Conservation (phyloP, 1,140 invertebrate genomes). For the Ectropis grisescens region DNA sequence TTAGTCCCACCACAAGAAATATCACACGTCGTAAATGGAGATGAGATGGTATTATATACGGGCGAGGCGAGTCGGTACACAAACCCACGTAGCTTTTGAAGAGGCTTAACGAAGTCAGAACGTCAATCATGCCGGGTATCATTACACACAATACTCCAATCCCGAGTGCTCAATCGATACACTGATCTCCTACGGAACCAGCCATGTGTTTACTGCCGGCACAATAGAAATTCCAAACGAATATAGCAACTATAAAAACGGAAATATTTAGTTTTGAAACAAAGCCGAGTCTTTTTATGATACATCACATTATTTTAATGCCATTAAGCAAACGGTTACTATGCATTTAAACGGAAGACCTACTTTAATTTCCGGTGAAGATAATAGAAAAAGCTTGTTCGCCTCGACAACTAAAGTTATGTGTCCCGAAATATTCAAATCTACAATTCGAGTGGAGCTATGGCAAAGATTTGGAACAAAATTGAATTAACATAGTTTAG, state of each 20-base stretch:
- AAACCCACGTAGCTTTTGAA: slow-evolving; percentile 24
- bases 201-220: no score
- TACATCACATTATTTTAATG: no score
- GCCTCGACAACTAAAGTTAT: slow-evolving; percentile 1
- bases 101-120: slow-evolving; percentile 23
- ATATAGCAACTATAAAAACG: no score
- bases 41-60: slow-evolving; percentile 19
- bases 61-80: slow-evolving; percentile 7
- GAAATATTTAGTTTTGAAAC: no score
- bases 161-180: no score
- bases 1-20: slow-evolving; percentile 23
- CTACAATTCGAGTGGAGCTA: slow-evolving; percentile 2
- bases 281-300: no score
- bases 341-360: slow-evolving; percentile 5
- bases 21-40: slow-evolving; percentile 31
- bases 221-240: no score
- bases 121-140: slow-evolving; percentile 27
- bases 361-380: slow-evolving; percentile 6
- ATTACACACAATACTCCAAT: slow-evolving; percentile 6
- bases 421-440: slow-evolving; percentile 2
- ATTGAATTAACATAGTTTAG: no score
- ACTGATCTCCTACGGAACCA: no score
- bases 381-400: slow-evolving; percentile 9
- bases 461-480: no score
- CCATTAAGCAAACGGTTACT: no score